Base-by-base conservation (phyloP, 2,888 invertebrate species). In the Aspidiotus destructor region DNA sequence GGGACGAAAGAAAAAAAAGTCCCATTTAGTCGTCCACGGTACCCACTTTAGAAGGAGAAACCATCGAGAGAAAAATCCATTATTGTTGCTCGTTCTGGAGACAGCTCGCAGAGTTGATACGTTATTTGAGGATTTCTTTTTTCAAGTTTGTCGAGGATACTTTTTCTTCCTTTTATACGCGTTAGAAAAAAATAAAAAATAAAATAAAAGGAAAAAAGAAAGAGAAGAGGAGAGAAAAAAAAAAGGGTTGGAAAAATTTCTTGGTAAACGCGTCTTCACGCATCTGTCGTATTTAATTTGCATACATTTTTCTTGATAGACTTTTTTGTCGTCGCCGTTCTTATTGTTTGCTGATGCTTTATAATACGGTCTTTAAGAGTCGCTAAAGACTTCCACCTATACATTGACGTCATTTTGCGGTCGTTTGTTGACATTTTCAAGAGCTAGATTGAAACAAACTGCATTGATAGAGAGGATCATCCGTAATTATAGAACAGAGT, bases 221-320 rank as follows among this genome's bases (percentile, higher is more conserved):
- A 28, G 28, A 28, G 5, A 28, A 28, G 28, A 28, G 28, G 28
- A 28, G 28, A 28, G 28, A 28, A 5, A 28, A 28, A 28, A 28
- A 28, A 6, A 48, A 48, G 48, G 48, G 48, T 48, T 48, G 48
- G 10, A 48, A 48, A 48, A 48, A 48, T 48, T 48, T n/a, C 48
- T 13, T 48, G 11, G 48, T 48, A 13, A n/a, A 48, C 48, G 48
- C 48, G n/a, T 48, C 48, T n/a, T 48, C 48, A 48, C 48, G 48
- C 48, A 48, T 48, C 48, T 48, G 48, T 48, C 48, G 48, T 48
- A 48, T 48, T 48, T 48, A 48, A 48, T 48, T 48, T 48, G 48
- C 48, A 48, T 48, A 48, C 48, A 48, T 48, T 48, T 48, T 48
- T 48, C 48, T n/a, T 48, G n/a, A 48, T 48, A 48, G 48, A 48